Base-by-base conservation (phyloP, 53 echinoderm and acorn worm species). In the Henricia sp. region DNA sequence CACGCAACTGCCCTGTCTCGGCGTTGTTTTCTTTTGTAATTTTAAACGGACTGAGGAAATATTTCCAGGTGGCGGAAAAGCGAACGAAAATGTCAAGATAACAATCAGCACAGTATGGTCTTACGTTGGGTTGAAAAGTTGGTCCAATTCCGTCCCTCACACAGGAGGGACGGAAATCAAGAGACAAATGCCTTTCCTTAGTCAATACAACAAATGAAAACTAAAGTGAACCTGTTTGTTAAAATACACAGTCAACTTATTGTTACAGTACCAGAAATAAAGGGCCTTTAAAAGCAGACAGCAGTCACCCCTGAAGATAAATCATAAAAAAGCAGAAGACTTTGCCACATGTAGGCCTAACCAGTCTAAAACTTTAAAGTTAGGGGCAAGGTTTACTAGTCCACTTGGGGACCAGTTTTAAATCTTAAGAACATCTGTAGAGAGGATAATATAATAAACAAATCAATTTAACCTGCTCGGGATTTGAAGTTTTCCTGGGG, bases 1-100 rank as follows among this genome's bases (percentile, higher is more conserved):
- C 57, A 56, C 57, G 10, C 24, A 2, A 20, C 32, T 60, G 21
- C 21, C 10, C 17, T 48, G 41, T 68, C 8, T 4, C 33, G 6
- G 4, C 3, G 24, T 68, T 26, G 37, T 74, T 57, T 39, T 36
- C 56, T 17, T 21, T 2, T 27, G 58, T 40, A 56, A 76, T 76
- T 42, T 2, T 26, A 57, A 39, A 76, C 57, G 27, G 30, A 48
- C 46, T 10, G 30, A 48, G n/a, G 48, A 70, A 4, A 44, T 44
- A 46, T 44, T 46, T 37, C 39, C 14, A 0, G 20, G 19, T 4
- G 17, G 6, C 25, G 16, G 59, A 76, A 76, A 58, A n/a, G 43
- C 12, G 59, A 76, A 76, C 40, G 26, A 17, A 41, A 58, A 37
- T 41, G 76, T 59, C 43, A 56, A 76, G 76, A 76, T 76, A 0